phyloP scores from a whole-genome alignment of 2,113 vertebrate genomes.

The Plecotus auritus region DNA sequence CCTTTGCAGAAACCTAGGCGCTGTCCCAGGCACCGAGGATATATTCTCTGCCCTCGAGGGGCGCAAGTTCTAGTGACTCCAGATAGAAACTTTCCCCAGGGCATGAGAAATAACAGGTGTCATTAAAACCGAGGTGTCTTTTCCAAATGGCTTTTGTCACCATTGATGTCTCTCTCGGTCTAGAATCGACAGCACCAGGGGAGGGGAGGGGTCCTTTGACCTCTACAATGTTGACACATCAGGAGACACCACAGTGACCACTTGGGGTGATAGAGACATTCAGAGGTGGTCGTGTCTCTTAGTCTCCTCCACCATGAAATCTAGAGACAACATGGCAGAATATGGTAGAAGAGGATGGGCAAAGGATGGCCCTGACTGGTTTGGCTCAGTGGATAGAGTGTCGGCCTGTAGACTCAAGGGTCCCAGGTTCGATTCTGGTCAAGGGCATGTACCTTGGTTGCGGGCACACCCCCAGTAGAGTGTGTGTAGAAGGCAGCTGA shows the following conservation, averaged over 20 bases:
- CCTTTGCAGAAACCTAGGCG: not conserved
- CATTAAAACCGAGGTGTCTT: not conserved
- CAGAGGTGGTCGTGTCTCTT: not conserved
- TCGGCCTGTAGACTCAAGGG: too few species aligned
- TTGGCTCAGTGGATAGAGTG: too few species aligned
- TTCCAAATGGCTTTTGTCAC: not conserved
- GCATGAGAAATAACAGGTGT: not conserved
- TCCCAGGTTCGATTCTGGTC: too few species aligned
- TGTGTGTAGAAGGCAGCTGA: too few species aligned
- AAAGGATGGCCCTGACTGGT: too few species aligned
- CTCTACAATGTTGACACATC: not conserved
- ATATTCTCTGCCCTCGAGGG: not conserved
- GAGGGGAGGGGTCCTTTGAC: not conserved
- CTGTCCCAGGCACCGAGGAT: not conserved
- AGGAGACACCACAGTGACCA: not conserved
- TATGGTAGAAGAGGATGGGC: not conserved
- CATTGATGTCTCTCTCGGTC: not conserved
- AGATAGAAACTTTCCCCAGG: not conserved
- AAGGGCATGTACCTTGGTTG: too few species aligned
- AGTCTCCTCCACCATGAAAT: not conserved
- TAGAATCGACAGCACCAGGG: not conserved
- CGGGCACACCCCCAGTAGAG: too few species aligned
- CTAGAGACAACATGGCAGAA: not conserved
- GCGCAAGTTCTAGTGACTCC: not conserved
- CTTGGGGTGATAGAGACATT: not conserved